A percentile compares a stretch with the other conserved stretches of the same genome.
phyloP scores from a whole-genome alignment of 2,113 vertebrate genomes.

The Colossoma macropomum region DNA sequence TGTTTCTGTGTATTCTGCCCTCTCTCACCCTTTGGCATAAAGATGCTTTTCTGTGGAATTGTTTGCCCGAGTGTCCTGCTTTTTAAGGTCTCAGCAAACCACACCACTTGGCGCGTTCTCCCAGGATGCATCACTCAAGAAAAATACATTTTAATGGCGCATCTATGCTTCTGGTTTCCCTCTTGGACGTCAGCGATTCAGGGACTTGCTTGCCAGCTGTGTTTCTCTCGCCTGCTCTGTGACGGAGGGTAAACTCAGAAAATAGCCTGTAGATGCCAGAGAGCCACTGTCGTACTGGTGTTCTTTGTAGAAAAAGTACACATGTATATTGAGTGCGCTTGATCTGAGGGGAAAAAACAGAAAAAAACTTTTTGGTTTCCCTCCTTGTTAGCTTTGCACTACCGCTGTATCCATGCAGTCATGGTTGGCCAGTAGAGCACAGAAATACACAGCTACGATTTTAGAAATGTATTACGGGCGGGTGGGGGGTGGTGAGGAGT shows the following conservation, averaged over 20 bases:
- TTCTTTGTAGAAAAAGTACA: slow-evolving; percentile 27
- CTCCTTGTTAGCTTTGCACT: slow-evolving; percentile 24
- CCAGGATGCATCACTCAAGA: slow-evolving; percentile 50
- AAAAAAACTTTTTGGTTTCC: background rate
- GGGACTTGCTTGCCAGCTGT: slow-evolving; percentile 35
- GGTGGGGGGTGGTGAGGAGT: background rate
- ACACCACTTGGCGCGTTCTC: slow-evolving; percentile 39
- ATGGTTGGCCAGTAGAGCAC: background rate
- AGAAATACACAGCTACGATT: slow-evolving; percentile 23
- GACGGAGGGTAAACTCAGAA: slow-evolving; percentile 39
- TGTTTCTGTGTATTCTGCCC: slow-evolving; percentile 10
- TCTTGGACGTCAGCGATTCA: slow-evolving; percentile 48
- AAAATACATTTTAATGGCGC: slow-evolving; percentile 60
- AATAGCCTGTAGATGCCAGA: slow-evolving; percentile 34
- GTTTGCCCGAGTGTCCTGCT: slow-evolving; percentile 43
- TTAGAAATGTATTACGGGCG: slow-evolving; percentile 3
- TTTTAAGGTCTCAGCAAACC: slow-evolving; percentile 46
- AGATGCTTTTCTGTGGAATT: slow-evolving; percentile 29
- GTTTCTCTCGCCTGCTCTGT: slow-evolving; percentile 37
- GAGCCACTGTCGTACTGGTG: slow-evolving; percentile 36
- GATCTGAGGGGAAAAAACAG: background rate
- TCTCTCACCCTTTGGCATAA: slow-evolving; percentile 19
- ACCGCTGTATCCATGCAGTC: slow-evolving; percentile 34
- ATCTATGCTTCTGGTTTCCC: slow-evolving; percentile 56
- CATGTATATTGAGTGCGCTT: background rate